Evolutionary conservation across 2,888 invertebrate species (phyloP), one percentile per base, ranked within the genome.

Genomic region (Harpalus rufipes): DNA sequence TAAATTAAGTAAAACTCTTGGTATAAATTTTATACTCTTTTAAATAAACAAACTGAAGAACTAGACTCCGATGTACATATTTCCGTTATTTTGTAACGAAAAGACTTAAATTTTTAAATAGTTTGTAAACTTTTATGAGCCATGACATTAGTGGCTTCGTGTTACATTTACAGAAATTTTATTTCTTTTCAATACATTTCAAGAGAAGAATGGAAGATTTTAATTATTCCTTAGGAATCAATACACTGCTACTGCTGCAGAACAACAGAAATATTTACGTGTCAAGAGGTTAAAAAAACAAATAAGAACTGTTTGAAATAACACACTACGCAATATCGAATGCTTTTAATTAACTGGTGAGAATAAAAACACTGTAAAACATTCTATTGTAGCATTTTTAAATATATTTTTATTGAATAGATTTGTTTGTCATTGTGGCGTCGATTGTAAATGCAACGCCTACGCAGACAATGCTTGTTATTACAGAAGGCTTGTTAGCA

Each of bases 381-480:
- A 51, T 51, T 51, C 44, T 51, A 51, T 51, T 32, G 32, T 32
- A 32, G 5, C 5, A 32, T 51, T 51, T 51, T 8, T 8, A 12
- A 51, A 51, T 8, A 51, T 32, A 32, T 32, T 51, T 51, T 51
- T 51, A 51, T 51, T 51, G 44, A 51, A 51, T 51, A 10, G 1
- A 51, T 8, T 51, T 59, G 16, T 59, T 59, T 59, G 32, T 32
- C 16, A 14, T 59, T 59, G 16, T 59, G 14, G 1, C 0, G 59
- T 16, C 6, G n/a, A 58, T 58, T 6, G 16, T 58, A 58, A 58
- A 59, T 68, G 14, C 39, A 68, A 7, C 10, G 3, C 39, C 68
- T 65, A 10, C 10, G 61, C 65, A 65, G 7, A 65, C 65, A 65
- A 65, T 65, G 32, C 32, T 68, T n/a, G 68, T 68, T 68, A 68